phyloP scores from a whole-genome alignment of 1,140 invertebrate species.

The Drosophila asahinai region DNA sequence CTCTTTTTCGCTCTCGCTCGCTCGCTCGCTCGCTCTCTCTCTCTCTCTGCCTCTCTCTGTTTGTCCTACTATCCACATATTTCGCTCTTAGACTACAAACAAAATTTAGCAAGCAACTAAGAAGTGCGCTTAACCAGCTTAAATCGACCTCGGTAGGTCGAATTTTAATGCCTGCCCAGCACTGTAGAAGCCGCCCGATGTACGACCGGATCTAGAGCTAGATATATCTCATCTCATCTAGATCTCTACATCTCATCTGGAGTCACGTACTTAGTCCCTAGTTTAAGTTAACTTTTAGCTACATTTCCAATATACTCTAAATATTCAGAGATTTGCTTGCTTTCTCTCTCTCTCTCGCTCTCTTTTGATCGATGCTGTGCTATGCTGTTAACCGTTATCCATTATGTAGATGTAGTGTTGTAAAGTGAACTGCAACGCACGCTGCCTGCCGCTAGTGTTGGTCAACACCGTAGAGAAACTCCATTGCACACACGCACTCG shows the following conservation, averaged over 20 bases:
- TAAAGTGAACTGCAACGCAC: constrained; percentile 33
- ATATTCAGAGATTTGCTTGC: constrained; percentile 23
- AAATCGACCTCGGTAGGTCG: constrained; percentile 17
- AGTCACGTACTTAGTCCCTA: constrained; percentile 43
- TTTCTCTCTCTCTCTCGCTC: background rate
- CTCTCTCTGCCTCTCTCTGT: constrained; percentile 20
- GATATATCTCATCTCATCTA: constrained; percentile 15
- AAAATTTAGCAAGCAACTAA: constrained; percentile 17
- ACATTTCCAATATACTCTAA: constrained; percentile 15
- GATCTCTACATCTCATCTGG: constrained; percentile 26
- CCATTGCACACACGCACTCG: constrained; percentile 13
- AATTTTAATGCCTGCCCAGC: constrained; percentile 42
- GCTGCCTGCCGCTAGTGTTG: constrained; percentile 31
- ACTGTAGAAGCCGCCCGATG: constrained; percentile 33
- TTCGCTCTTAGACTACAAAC: constrained; percentile 33
- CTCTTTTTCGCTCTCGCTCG: background rate
- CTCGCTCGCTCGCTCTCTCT: constrained; percentile 10
- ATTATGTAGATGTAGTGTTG: constrained; percentile 30
- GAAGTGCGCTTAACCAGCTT: constrained; percentile 34
- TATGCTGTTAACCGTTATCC: background rate
- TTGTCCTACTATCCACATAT: constrained; percentile 28
- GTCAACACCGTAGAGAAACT: constrained; percentile 6
- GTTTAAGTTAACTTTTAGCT: constrained; percentile 47
- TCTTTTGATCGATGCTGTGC: constrained; percentile 1
- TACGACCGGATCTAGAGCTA: constrained; percentile 35